phyloP scores from a whole-genome alignment of 1,140 invertebrate species.

The Battus philenor region DNA sequence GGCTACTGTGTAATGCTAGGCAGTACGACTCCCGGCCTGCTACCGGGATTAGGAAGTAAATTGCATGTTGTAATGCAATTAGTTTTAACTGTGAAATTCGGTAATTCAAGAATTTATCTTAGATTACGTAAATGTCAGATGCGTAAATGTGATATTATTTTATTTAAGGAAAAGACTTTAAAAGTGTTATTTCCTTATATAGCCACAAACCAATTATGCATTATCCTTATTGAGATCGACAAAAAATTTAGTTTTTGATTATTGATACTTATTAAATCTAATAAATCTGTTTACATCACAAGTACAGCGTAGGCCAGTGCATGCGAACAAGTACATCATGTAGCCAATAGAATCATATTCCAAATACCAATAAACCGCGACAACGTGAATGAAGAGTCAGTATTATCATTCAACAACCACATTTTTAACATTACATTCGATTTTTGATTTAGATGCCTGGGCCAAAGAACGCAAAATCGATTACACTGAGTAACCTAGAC shows the following conservation, averaged over 20 bases:
- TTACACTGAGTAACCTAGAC: slow-evolving; percentile 16
- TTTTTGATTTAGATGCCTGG: background rate
- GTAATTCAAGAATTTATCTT: background rate
- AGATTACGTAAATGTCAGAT: background rate
- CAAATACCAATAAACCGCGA: slow-evolving; percentile 50
- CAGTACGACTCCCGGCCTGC: slow-evolving; percentile 14
- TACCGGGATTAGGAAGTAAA: slow-evolving; percentile 20
- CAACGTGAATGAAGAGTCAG: slow-evolving; percentile 56
- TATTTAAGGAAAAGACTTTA: background rate
- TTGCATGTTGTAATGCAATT: slow-evolving; percentile 22
- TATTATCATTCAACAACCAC: slow-evolving; percentile 39
- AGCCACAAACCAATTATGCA: too few species aligned
- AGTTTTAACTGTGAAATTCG: slow-evolving; percentile 14
- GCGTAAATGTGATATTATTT: background rate
- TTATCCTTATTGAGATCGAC: too few species aligned
- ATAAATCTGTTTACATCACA: background rate
- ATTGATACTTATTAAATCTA: background rate
- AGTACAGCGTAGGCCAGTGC: background rate
- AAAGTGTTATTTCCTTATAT: background rate
- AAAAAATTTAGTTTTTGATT: background rate
- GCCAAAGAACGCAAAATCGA: slow-evolving; percentile 16
- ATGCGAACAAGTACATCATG: background rate
- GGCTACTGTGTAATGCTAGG: slow-evolving; percentile 21
- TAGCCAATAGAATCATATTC: slow-evolving; percentile 47
- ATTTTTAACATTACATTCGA: slow-evolving; percentile 20